Evolutionary conservation across 2,113 vertebrate genomes (phyloP).

Genomic region (Pristiophorus japonicus): DNA sequence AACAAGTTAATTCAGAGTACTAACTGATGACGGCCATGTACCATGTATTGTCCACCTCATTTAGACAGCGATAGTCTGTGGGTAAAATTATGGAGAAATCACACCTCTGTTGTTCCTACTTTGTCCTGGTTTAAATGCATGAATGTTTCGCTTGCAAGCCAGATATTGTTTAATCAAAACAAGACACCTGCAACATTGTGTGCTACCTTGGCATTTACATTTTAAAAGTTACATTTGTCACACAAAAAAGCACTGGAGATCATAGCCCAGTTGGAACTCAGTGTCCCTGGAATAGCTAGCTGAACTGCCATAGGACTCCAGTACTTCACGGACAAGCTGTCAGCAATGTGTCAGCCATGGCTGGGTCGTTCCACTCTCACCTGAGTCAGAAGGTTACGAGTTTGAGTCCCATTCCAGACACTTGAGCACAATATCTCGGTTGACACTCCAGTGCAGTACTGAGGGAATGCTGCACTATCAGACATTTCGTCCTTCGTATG

Average conservation of each 20-base stretch:
- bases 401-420: neutral
- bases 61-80: no score
- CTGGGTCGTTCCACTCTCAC: neutral
- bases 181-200: neutral
- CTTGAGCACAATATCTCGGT: neutral
- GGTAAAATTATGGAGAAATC: neutral
- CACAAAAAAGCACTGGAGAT: neutral
- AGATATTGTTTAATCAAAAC: neutral
- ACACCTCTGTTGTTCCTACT: neutral
- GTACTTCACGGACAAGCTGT: neutral
- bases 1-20: no score
- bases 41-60: no score
- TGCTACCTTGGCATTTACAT: neutral
- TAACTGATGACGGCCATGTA: no score
- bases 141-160: neutral
- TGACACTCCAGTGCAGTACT: neutral
- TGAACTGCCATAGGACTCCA: neutral
- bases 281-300: neutral
- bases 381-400: neutral
- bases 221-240: neutral
- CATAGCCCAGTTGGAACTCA: neutral
- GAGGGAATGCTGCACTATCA: no score
- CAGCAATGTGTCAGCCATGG: neutral
- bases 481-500: no score
- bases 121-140: neutral